Conservation (phyloP, 2,113 vertebrate species). For the Dromiciops gliroides region DNA sequence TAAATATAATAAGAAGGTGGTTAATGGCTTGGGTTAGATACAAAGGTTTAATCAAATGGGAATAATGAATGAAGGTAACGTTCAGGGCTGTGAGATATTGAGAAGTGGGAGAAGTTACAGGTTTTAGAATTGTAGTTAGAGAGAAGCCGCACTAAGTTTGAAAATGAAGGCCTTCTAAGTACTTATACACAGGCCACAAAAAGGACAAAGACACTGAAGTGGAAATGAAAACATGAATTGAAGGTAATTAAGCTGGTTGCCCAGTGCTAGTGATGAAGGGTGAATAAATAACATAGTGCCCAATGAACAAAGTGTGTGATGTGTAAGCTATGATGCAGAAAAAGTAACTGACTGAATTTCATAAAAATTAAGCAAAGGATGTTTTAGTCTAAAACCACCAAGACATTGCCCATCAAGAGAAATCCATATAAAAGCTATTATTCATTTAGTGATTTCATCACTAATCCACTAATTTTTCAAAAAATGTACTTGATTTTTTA, state of each 20-base stretch:
- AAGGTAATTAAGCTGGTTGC: not conserved
- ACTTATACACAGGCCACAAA: not conserved
- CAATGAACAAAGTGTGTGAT: not conserved
- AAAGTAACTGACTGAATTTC: not conserved
- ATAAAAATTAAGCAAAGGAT: conserved; percentile 43
- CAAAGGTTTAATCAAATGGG: not conserved
- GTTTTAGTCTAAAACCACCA: conserved; percentile 60
- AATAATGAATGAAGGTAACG: not conserved
- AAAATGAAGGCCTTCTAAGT: not conserved
- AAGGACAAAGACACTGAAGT: not conserved
- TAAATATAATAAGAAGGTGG: not conserved
- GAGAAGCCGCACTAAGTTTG: not conserved
- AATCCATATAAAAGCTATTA: conserved; percentile 63
- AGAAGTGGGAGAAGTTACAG: not conserved
- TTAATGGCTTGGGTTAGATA: not conserved
- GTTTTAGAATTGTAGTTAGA: not conserved
- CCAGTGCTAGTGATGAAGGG: not conserved
- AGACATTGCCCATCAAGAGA: conserved; percentile 60
- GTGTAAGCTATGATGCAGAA: conserved; percentile 32
- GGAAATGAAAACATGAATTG: not conserved
- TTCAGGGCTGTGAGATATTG: not conserved
- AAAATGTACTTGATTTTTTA: conserved; percentile 61
- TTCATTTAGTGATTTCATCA: conserved; percentile 74
- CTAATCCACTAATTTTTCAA: conserved; percentile 70
- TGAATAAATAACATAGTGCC: not conserved